Evolutionary conservation across 1,140 invertebrate genomes (phyloP).

Genomic region (Holcopasites calliopsidis): DNA sequence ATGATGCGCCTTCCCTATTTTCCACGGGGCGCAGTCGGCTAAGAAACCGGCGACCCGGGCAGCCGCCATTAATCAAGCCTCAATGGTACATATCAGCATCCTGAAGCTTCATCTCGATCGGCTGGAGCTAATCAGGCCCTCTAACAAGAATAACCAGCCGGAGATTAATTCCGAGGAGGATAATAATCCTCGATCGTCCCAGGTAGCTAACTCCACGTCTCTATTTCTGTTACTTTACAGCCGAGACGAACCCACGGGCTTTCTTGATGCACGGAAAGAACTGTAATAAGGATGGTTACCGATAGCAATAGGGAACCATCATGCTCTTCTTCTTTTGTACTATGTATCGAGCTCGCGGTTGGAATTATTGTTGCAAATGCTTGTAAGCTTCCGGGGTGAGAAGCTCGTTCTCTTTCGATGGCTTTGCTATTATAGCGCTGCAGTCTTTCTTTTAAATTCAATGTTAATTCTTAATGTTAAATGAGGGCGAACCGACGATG

Average conservation of each 20-base stretch:
- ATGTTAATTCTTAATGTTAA: no score
- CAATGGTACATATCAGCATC: background rate
- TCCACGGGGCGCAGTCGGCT: background rate
- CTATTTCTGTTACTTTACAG: background rate
- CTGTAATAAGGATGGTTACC: conserved; percentile 4
- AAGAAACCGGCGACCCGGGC: background rate
- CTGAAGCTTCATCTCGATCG: conserved; percentile 1
- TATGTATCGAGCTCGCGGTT: no score
- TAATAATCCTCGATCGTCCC: conserved; percentile 18
- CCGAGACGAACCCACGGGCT: no score
- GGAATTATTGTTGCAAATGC: background rate
- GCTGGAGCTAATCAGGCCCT: conserved; percentile 26
- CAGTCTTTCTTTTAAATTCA: no score
- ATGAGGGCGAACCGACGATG: no score
- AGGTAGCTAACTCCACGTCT: conserved; percentile 6
- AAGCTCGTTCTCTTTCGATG: no score
- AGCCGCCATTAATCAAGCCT: conserved; percentile 15
- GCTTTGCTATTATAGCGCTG: no score
- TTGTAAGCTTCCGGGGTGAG: background rate
- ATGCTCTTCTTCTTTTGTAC: background rate
- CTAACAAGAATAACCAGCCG: conserved; percentile 16
- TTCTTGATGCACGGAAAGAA: conserved; percentile 10
- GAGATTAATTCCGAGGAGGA: background rate
- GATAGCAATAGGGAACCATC: background rate
- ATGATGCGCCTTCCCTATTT: background rate